phyloP scores from a whole-genome alignment of 30 jellyfish, hydroid and myxozoan genomes.

The Chrysaora quinquecirrha region DNA sequence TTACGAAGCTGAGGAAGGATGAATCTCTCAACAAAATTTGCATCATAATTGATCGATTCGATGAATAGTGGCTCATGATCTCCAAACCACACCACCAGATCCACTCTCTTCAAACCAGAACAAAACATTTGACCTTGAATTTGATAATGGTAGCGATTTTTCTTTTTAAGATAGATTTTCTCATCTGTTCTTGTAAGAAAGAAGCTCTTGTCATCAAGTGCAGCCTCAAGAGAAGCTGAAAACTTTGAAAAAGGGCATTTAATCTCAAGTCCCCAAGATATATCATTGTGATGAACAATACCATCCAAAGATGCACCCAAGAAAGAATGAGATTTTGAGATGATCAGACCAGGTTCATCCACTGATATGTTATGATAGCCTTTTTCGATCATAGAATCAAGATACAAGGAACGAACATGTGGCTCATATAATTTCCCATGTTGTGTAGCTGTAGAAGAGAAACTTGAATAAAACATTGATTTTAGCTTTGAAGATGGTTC shows the following conservation, averaged over 20 bases:
- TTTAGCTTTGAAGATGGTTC: constrained; percentile 57
- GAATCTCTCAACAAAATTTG: not conserved
- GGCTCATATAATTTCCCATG: constrained; percentile 53
- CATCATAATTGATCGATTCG: not conserved
- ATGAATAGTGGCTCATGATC: constrained; percentile 18
- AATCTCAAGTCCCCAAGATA: constrained; percentile 46
- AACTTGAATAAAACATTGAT: constrained; percentile 30
- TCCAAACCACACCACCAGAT: constrained; percentile 15
- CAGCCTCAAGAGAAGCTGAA: constrained; percentile 32
- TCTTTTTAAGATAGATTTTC: constrained; percentile 9
- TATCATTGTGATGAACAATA: not conserved
- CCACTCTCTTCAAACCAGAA: constrained; percentile 31
- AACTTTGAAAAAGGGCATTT: constrained; percentile 54
- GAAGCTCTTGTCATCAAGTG: constrained; percentile 38
- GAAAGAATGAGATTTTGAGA: constrained; percentile 31
- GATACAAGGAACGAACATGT: constrained; percentile 36
- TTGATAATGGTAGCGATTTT: constrained; percentile 39
- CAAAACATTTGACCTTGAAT: constrained; percentile 58
- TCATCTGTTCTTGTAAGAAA: constrained; percentile 1
- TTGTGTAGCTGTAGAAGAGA: constrained; percentile 13
- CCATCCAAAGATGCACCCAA: constrained; percentile 37
- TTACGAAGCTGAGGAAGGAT: not conserved
- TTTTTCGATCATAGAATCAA: constrained; percentile 8
- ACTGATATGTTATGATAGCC: constrained; percentile 8
- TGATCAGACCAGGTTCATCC: constrained; percentile 28